These are phyloP conservation scores for Apis laboriosa DNA, from an alignment of 1,140 invertebrate species.

Conservation along the genomic window DNA sequence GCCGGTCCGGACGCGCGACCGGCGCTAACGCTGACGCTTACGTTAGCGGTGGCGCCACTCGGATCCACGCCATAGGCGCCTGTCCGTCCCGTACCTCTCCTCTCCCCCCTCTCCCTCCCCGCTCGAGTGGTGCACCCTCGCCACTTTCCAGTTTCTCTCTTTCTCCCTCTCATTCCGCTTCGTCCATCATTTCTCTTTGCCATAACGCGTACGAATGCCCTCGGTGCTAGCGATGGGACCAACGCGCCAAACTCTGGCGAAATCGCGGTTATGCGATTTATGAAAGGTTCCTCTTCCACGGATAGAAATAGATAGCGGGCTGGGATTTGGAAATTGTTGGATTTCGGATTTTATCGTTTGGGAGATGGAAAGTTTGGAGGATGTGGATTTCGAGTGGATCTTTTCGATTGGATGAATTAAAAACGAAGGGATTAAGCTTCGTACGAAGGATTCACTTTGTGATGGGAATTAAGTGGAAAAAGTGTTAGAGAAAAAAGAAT, in stretches of 20 bases:
- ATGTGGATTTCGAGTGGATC: too few relatives aligned
- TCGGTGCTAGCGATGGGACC: constrained; percentile 23
- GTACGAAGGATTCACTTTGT: too few relatives aligned
- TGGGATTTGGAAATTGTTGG: too few relatives aligned
- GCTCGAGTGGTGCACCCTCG: neutral
- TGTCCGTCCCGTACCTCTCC: constrained; percentile 53
- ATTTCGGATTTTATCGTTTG: too few relatives aligned
- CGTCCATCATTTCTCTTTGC: constrained; percentile 53
- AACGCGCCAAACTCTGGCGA: neutral
- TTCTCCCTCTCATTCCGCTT: neutral
- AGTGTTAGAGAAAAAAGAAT: too few relatives aligned
- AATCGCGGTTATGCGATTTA: too few relatives aligned
- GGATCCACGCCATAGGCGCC: constrained; percentile 65
- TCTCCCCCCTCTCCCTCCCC: neutral
- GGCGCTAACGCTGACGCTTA: constrained; percentile 65
- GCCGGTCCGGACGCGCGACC: constrained; percentile 62
- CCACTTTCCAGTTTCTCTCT: neutral
- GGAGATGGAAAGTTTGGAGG: too few relatives aligned
- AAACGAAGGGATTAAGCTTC: too few relatives aligned
- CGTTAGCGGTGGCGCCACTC: constrained; percentile 68
- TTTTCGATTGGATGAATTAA: too few relatives aligned
- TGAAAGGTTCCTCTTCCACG: too few relatives aligned
- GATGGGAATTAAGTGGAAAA: too few relatives aligned
- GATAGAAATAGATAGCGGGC: too few relatives aligned
- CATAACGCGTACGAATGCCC: constrained; percentile 45